Conservation (phyloP, 2,888 invertebrate genomes). For the Andrena praecox region DNA sequence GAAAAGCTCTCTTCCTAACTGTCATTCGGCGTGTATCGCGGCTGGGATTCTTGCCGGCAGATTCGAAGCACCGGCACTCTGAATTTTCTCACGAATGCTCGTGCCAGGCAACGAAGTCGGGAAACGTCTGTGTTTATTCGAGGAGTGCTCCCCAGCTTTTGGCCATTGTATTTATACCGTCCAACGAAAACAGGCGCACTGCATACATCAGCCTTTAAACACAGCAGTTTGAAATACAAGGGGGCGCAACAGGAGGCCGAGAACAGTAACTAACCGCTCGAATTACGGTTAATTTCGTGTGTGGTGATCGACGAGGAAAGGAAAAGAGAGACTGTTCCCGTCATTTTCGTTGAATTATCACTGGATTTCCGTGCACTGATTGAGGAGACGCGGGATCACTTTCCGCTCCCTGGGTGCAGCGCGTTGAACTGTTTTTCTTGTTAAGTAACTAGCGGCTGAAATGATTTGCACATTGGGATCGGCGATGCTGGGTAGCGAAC, state of each 20-base stretch:
- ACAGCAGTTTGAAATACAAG: constrained; percentile 55
- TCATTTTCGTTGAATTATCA: background rate
- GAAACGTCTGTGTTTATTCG: constrained; percentile 64
- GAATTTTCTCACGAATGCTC: constrained; percentile 41
- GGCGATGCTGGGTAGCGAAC: background rate
- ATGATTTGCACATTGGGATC: constrained; percentile 4
- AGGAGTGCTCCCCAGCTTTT: constrained; percentile 56
- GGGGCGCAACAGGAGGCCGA: background rate
- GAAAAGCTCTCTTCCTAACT: background rate
- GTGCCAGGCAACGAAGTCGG: constrained; percentile 50
- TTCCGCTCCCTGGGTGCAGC: too few relatives aligned
- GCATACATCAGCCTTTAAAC: constrained; percentile 61
- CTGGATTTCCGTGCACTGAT: too few relatives aligned
- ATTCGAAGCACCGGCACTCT: constrained; percentile 8
- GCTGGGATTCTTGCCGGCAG: constrained; percentile 23
- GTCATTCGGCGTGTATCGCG: background rate
- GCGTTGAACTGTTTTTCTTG: background rate
- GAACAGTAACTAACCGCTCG: constrained; percentile 21
- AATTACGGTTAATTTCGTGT: constrained; percentile 16
- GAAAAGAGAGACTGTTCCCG: background rate
- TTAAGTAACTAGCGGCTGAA: background rate
- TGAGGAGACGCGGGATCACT: background rate
- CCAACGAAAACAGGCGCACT: constrained; percentile 64
- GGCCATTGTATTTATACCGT: constrained; percentile 72
- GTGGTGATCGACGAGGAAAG: background rate